These are phyloP conservation scores for Pseudomyrmex gracilis DNA, from an alignment of 1,140 invertebrate genomes.

Conservation along the genomic window DNA sequence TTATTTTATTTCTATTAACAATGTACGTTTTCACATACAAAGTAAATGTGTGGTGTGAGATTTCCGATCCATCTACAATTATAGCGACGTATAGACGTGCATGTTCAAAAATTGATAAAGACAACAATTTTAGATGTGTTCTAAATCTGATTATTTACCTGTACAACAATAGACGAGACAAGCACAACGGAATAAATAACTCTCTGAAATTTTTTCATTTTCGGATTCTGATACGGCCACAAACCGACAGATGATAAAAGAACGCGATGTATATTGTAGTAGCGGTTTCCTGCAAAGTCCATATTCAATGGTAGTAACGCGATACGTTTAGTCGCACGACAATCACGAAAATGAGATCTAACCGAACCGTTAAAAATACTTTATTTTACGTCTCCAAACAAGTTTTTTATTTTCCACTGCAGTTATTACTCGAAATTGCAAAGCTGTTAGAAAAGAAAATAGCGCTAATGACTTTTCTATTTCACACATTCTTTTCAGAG, in stretches of 20 bases:
- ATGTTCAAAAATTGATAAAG: too few relatives aligned
- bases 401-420: neutral
- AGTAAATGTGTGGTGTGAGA: too few relatives aligned
- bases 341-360: neutral
- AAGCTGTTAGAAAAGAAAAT: neutral
- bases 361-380: neutral
- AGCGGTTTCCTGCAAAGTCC: conserved; percentile 2
- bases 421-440: conserved; percentile 26
- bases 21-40: too few relatives aligned
- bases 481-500: too few relatives aligned
- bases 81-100: too few relatives aligned
- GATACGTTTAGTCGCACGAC: neutral
- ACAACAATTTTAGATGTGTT: neutral
- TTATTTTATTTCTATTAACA: too few relatives aligned
- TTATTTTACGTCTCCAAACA: conserved; percentile 1
- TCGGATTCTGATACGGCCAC: conserved; percentile 39
- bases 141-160: conserved; percentile 19
- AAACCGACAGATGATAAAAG: conserved; percentile 17
- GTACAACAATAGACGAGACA: neutral
- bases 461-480: too few relatives aligned
- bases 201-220: conserved; percentile 6
- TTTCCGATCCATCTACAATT: too few relatives aligned
- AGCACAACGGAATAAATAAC: conserved; percentile 30
- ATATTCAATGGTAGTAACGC: neutral
- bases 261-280: conserved; percentile 42